Evolutionary conservation across 2,797 vertebrate genomes (phyloP), one percentile per base, ranked within the genome.

Genomic region (Pangasius krempfi): DNA sequence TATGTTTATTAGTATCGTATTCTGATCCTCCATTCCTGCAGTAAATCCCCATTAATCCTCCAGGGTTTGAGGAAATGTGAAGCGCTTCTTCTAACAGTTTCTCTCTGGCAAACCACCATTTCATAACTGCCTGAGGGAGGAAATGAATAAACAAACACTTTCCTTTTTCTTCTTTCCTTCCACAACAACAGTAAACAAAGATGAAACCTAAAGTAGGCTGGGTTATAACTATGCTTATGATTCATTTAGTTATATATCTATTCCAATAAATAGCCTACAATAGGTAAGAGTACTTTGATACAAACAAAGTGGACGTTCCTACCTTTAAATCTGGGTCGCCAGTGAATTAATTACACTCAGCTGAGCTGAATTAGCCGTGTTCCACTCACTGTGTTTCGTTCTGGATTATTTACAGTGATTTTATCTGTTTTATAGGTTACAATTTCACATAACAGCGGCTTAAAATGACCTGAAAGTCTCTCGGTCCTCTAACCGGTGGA

Each of bases 11-110:
- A 93, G 91, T 89, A 64, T 37, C 92, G 91, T 13, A 3, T 89
- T 93, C 92, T 93, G 93, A 95, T 94, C 95, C 94, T 90, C 91
- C 85, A 6, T 90, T 92, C 91, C 89, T 91, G 91, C 88, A 82
- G 85, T 92, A 93, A 94, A 95, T 92, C 93, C 93, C 88, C 22
- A 82, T 82, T 94, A 93, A 95, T 93, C 93, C 89, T 44, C 62
- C 47, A 84, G 78, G 90, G 91, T 94, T 94, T 92, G 91, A 93
- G 90, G 86, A 93, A 94, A 94, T 93, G 90, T 91, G 89, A 93
- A 93, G 91, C 87, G 92, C 40, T 50, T 52, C 62, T 50, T 47
- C 81, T 66, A 47, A 47, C 81, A 44, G 88, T 89, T 89, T 88
- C 85, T 91, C 87, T 64, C 87, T 92, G 56, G 86, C 87, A 75